These are phyloP conservation scores for Tipula lateralis DNA, from an alignment of 2,888 invertebrate genomes.

Conservation along the genomic window DNA sequence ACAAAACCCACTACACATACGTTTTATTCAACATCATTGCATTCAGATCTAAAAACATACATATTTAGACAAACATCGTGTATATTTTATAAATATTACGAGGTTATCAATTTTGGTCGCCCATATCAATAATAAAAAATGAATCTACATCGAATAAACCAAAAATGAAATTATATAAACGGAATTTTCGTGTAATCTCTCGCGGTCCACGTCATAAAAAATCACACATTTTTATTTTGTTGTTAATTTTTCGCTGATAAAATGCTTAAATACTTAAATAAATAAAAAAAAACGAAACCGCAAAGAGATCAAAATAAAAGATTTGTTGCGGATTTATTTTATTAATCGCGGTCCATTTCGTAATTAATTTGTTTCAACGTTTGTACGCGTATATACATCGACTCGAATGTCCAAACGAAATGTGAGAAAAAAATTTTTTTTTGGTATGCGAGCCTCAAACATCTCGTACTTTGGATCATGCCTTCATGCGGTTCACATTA, in stretches of 20 bases:
- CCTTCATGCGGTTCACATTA: neutral
- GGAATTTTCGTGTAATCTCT: slow-evolving; percentile 15
- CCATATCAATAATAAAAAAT: neutral
- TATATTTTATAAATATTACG: neutral
- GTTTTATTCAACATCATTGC: neutral
- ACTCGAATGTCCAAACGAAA: no score
- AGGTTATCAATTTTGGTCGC: neutral
- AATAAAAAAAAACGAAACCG: slow-evolving; percentile 14
- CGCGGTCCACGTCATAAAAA: neutral
- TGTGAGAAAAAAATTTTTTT: neutral
- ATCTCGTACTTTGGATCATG: neutral
- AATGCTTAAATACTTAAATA: neutral
- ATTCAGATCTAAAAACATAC: neutral
- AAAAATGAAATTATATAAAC: slow-evolving; percentile 3
- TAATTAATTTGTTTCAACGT: slow-evolving; percentile 35
- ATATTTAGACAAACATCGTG: neutral
- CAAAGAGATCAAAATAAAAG: slow-evolving; percentile 28
- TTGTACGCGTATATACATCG: slow-evolving; percentile 35
- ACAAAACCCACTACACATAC: no score
- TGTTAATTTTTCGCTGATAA: neutral
- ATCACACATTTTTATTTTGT: neutral
- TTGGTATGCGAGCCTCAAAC: neutral
- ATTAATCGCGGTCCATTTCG: slow-evolving; percentile 37
- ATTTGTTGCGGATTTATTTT: slow-evolving; percentile 19
- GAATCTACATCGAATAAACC: neutral